Conservation (phyloP, 2,888 invertebrate genomes). For the Eulithis prunata region DNA sequence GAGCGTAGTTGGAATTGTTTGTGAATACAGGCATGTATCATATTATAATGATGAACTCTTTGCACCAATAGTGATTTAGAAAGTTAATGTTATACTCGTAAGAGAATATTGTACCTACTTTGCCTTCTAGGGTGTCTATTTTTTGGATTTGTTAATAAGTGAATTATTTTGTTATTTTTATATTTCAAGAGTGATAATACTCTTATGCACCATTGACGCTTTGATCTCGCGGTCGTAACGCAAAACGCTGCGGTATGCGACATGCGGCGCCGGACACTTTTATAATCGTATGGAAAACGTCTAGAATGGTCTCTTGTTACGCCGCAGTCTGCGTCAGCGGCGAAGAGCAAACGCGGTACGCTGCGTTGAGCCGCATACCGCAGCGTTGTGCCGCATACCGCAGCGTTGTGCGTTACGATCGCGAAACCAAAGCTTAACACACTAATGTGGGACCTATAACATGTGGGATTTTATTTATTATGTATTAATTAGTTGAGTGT, state of each 20-base stretch:
- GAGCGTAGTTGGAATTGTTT: background rate
- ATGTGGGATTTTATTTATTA: background rate
- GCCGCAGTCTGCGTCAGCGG: too few relatives aligned
- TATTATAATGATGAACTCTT: too few relatives aligned
- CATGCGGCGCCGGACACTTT: too few relatives aligned
- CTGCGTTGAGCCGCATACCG: too few relatives aligned
- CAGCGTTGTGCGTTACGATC: too few relatives aligned
- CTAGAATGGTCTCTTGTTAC: too few relatives aligned
- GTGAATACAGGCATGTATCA: background rate
- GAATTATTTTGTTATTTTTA: constrained; percentile 1
- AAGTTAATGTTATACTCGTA: background rate
- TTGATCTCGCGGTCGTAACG: too few relatives aligned
- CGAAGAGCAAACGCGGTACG: too few relatives aligned
- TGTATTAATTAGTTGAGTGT: background rate
- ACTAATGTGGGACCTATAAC: background rate
- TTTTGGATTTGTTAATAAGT: background rate
- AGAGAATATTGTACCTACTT: background rate
- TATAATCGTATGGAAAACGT: too few relatives aligned
- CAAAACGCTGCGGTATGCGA: too few relatives aligned
- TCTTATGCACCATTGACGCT: background rate
- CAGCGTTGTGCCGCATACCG: too few relatives aligned
- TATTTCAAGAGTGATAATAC: background rate
- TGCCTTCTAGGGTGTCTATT: background rate
- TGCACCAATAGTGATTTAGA: background rate
- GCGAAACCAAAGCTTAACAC: background rate